These are phyloP conservation scores for Rhinogobio ventralis DNA, from an alignment of 2,797 vertebrate genomes.

Conservation along the genomic window DNA sequence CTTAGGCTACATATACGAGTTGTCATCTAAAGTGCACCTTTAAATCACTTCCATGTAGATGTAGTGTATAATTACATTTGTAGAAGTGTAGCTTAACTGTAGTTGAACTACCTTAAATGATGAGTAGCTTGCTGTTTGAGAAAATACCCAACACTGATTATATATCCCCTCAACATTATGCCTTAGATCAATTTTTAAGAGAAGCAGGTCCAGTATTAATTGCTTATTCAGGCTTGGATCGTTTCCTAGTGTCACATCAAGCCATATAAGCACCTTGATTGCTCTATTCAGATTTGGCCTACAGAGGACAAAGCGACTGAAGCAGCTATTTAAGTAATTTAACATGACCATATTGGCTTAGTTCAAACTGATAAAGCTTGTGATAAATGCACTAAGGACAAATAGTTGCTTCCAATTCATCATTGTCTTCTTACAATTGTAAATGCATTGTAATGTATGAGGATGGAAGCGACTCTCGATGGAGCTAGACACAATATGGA, in stretches of 20 bases:
- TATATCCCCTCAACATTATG: not conserved
- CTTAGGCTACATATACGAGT: too few relatives aligned
- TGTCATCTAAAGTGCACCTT: too few relatives aligned
- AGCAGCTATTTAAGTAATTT: slow-evolving; percentile 36
- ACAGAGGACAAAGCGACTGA: slow-evolving; percentile 34
- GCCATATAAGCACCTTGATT: not conserved
- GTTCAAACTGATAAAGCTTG: slow-evolving; percentile 43
- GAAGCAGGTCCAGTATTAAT: slow-evolving; percentile 4
- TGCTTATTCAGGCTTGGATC: not conserved
- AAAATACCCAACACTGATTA: not conserved
- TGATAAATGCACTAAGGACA: slow-evolving; percentile 50
- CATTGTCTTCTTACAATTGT: slow-evolving; percentile 48
- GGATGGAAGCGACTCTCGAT: slow-evolving; percentile 1
- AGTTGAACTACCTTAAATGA: slow-evolving; percentile 1
- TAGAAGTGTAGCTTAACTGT: not conserved
- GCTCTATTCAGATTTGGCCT: slow-evolving; percentile 18
- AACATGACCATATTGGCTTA: slow-evolving; percentile 27
- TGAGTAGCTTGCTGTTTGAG: not conserved
- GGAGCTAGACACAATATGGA: slow-evolving; percentile 31
- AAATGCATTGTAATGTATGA: slow-evolving; percentile 49
- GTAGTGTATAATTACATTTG: not conserved
- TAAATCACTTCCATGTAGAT: not conserved
- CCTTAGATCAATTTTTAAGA: not conserved
- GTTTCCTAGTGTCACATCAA: slow-evolving; percentile 19
- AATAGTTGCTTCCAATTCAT: slow-evolving; percentile 40